These are phyloP conservation scores for Pachypanchax playfairii DNA, from an alignment of 2,113 vertebrate species.

Conservation along the genomic window DNA sequence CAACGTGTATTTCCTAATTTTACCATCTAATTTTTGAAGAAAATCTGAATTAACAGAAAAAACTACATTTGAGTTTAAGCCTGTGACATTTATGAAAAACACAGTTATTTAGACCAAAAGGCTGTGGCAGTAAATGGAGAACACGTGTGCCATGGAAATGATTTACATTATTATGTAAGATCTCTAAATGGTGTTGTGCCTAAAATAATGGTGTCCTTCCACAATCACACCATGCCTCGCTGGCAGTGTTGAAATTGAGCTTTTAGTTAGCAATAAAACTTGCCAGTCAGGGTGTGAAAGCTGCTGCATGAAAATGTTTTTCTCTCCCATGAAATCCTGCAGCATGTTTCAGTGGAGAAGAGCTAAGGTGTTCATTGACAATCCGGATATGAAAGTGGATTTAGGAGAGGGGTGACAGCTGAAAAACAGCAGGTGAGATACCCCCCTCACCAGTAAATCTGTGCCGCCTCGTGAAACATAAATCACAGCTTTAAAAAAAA, in stretches of 20 bases:
- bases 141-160: constrained; percentile 25
- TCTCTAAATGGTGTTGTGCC: constrained; percentile 36
- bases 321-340: constrained; percentile 1
- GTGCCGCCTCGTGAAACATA: constrained; percentile 34
- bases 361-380: constrained; percentile 23
- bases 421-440: constrained; percentile 58
- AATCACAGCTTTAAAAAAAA: constrained; percentile 48
- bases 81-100: constrained; percentile 30
- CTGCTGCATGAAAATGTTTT: not conserved
- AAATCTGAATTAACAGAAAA: constrained; percentile 2
- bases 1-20: not conserved
- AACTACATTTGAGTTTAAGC: not conserved
- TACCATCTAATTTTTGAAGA: not conserved
- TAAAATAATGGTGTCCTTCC: constrained; percentile 14
- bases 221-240: constrained; percentile 19
- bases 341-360: constrained; percentile 4
- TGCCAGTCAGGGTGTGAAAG: constrained; percentile 30
- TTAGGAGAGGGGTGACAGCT: constrained; percentile 51
- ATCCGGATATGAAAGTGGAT: constrained; percentile 19
- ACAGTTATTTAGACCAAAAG: constrained; percentile 16
- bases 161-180: constrained; percentile 60
- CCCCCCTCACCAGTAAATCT: constrained; percentile 35
- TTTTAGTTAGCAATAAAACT: constrained; percentile 35
- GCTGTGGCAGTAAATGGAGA: constrained; percentile 24
- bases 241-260: constrained; percentile 28